Base-by-base conservation (phyloP, 1,140 invertebrate genomes). In the Leptinotarsa defecta region DNA sequence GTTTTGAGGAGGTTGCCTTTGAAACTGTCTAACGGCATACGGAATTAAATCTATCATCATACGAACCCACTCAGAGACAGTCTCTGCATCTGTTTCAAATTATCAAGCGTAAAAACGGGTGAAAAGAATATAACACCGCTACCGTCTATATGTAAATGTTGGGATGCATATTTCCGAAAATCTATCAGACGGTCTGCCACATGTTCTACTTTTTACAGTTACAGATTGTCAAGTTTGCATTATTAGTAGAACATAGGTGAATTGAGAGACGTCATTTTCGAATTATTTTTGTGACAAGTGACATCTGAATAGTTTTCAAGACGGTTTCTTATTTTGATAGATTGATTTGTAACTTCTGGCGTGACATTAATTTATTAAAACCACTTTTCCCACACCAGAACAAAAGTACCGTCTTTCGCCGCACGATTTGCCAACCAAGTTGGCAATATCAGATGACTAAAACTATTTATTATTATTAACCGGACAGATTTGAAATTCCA, bases 121-220 rank as follows among this genome's bases (percentile, higher is more conserved):
- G 52, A 57, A 57, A 57, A 57, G 52, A 57, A 57, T 57, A 57
- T 3, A 57, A 57, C 52, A 57, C 52, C 52, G 52, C 52, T 57
- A 57, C 52, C 52, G 52, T 57, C 52, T 57, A 17, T n/a, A 57
- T 57, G 52, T 57, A 57, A 57, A 57, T 57, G 52, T 57, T 57
- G 52, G 52, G 52, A 57, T 57, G 52, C 52, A 57, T 57, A 57
- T 17, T 57, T 57, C 6, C n/a, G 52, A 57, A 57, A 57, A 57
- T 57, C 15, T n/a, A 57, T 57, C 52, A 57, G 52, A 57, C 52
- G n/a, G 52, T 3, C 52, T 57, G 52, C 52, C 52, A 57, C 52
- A 57, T 57, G 52, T 57, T 57, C 13, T n/a, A n/a, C 52, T n/a
- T n/a, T n/a, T 5, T 57, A n/a, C 3, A 4, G n/a, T 15, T 17